phyloP scores from a whole-genome alignment of 92 coral and sea anemone genomes.

The Epizoanthus rinbou region DNA sequence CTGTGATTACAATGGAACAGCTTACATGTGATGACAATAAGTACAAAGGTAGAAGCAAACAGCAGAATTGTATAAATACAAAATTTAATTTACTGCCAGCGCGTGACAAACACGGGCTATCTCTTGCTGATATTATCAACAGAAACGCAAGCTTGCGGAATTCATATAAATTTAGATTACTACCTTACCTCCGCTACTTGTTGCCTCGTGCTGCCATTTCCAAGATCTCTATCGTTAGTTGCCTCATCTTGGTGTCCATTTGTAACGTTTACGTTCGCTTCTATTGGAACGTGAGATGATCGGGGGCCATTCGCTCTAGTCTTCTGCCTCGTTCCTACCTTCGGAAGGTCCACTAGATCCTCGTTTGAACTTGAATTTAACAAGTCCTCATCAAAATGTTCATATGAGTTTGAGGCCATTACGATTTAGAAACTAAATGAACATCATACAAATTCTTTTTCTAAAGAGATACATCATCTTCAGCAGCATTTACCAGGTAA shows the following conservation, averaged over 20 bases:
- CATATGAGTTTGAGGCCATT: conserved; percentile 18
- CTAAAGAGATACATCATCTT: neutral
- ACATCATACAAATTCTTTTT: neutral
- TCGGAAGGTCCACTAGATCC: conserved; percentile 16
- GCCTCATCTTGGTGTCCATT: conserved; percentile 32
- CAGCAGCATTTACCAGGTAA: neutral
- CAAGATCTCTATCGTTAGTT: conserved; percentile 75
- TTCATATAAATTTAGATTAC: conserved; percentile 23
- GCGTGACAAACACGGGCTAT: neutral
- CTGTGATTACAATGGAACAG: no score
- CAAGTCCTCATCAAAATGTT: conserved; percentile 25
- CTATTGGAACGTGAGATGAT: conserved; percentile 38
- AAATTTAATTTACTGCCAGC: neutral
- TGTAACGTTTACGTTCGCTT: conserved; percentile 29
- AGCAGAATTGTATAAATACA: no score
- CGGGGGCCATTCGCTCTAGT: neutral
- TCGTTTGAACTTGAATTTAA: conserved; percentile 18
- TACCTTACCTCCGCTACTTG: conserved; percentile 38
- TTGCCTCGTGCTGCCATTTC: conserved; percentile 53
- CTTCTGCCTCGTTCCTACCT: conserved; percentile 26
- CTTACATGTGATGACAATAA: no score
- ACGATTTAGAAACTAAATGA: neutral
- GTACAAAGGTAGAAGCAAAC: no score
- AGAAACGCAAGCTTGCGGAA: conserved; percentile 6
- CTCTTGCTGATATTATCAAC: neutral